Conservation (phyloP, 1,140 invertebrate species). For the Papilio polyxenes region DNA sequence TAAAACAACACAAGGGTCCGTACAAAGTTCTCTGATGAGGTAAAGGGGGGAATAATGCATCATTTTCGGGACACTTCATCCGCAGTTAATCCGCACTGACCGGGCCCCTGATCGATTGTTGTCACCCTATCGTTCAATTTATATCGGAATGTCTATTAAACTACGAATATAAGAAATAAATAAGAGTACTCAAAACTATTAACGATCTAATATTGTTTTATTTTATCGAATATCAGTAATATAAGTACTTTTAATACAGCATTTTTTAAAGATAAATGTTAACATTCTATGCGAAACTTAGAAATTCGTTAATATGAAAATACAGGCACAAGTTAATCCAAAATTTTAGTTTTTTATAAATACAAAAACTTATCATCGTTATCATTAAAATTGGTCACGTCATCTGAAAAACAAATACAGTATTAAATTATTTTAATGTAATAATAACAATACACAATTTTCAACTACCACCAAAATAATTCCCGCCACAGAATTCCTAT, state of each 20-base stretch:
- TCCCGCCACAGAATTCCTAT: background rate
- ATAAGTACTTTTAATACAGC: no score
- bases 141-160: constrained; percentile 56
- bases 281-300: no score
- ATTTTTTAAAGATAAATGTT: no score
- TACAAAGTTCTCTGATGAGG: constrained; percentile 73
- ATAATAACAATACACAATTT: background rate
- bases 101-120: constrained; percentile 56
- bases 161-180: constrained; percentile 41
- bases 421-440: background rate
- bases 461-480: background rate
- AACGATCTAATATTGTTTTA: background rate
- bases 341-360: no score
- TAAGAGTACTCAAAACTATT: background rate
- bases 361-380: no score
- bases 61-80: constrained; percentile 75
- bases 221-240: background rate
- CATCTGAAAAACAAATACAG: background rate
- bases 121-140: constrained; percentile 44
- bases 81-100: constrained; percentile 60
- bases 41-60: constrained; percentile 76
- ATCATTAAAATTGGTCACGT: background rate
- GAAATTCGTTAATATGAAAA: no score
- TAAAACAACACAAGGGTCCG: constrained; percentile 74
- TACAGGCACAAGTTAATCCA: no score